A percentile compares a stretch with the other conserved stretches of the same genome.
Conservation (phyloP, 2,888 invertebrate genomes). For the Drosophila merina region DNA sequence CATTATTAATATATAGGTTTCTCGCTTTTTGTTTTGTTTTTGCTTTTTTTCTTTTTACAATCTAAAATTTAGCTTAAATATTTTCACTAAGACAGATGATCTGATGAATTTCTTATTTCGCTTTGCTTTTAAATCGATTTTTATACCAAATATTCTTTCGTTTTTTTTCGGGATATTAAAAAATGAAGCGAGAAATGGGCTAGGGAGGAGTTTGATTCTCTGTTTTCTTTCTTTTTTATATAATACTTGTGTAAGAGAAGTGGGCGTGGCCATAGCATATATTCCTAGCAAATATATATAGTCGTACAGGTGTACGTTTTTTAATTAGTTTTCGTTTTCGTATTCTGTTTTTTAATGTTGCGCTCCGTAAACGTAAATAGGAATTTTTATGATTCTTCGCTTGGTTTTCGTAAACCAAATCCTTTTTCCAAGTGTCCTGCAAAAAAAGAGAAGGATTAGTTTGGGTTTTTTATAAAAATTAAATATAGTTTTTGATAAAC, state of each 20-base stretch:
- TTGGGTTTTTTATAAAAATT: no score
- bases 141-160: neutral
- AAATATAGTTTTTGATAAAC: no score
- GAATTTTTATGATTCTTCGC: conserved; percentile 55
- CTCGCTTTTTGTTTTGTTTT: conserved; percentile 7
- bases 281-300: conserved; percentile 38
- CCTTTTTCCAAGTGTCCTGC: conserved; percentile 1
- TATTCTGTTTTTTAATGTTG: neutral
- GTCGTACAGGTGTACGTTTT: conserved; percentile 24
- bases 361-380: conserved; percentile 57
- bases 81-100: conserved; percentile 39
- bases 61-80: conserved; percentile 57
- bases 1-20: conserved; percentile 8
- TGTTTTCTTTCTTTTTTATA: conserved; percentile 9
- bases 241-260: conserved; percentile 70
- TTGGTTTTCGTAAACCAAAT: neutral
- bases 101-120: conserved; percentile 5
- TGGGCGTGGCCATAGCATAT: conserved; percentile 52
- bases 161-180: neutral
- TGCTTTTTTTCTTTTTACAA: conserved; percentile 39
- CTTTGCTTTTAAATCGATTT: neutral
- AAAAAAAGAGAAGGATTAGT: conserved; percentile 4
- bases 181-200: neutral
- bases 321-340: conserved; percentile 12
- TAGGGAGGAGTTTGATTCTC: conserved; percentile 16